Base-by-base conservation (phyloP, 1,140 invertebrate species). In the Apis laboriosa region DNA sequence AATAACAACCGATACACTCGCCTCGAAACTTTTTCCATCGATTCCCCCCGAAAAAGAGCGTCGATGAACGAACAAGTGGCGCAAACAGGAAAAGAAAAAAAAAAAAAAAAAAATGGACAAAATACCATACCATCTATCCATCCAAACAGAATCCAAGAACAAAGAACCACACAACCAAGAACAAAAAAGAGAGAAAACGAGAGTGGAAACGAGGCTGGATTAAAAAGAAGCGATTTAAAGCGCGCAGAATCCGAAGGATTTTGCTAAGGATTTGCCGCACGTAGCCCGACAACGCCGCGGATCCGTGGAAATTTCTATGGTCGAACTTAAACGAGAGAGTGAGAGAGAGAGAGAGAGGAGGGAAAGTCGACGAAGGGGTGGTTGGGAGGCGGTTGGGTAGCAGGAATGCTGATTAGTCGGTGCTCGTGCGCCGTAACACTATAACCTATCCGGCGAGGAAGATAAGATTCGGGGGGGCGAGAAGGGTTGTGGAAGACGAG, bases 391-490 rank as follows among this genome's bases (percentile, higher is more conserved):
- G 77, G 77, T 86, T 73, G 87, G 89, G 88, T 88, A 89, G 89
- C 89, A 92, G 93, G 92, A 94, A 94, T 94, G 92, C 93, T 94
- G 93, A 94, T 94, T 94, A 94, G 92, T 94, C 91, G 92, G 89
- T 91, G 91, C 92, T 92, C 91, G 89, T 92, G 92, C 90, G 90
- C 91, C 92, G 93, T 93, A 94, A 93, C 92, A 92, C 90, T 93
- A 94, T 93, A 93, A 93, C 91, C 91, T 91, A 93, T 92, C 90
- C 90, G 87, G 86, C 84, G 79, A 89, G 87, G 88, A 91, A 92
- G 91, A 90, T 91, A 92, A 93, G 92, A 93, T 92, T 92, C 91
- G 83, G 58, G 49, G 70, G 70, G 81, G 66, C 58, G 68, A 43
- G 34, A 34, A 28, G 81, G 55, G 84, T 34, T 43, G 66, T 53